These are phyloP conservation scores for Carassius carassius DNA, from an alignment of 2,113 vertebrate genomes.

Conservation along the genomic window DNA sequence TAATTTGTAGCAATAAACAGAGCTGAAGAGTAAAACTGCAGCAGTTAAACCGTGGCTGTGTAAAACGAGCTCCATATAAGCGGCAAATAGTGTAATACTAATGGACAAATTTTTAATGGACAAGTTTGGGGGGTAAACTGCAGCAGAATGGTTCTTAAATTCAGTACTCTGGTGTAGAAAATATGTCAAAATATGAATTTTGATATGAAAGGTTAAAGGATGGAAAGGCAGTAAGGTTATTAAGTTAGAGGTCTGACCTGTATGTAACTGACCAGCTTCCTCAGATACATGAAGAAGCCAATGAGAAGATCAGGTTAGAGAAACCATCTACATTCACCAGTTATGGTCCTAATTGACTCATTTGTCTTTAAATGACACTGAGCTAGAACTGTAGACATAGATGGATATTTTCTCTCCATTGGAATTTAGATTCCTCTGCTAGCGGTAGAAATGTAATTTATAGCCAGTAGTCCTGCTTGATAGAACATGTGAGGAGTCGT, in stretches of 20 bases:
- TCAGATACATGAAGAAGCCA: slow-evolving; percentile 68
- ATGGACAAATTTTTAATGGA: slow-evolving; percentile 81
- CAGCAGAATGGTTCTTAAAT: slow-evolving; percentile 86
- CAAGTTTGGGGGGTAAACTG: slow-evolving; percentile 81
- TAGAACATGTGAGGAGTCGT: slow-evolving; percentile 41
- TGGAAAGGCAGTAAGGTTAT: slow-evolving; percentile 74
- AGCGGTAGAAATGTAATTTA: slow-evolving; percentile 44
- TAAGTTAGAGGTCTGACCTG: slow-evolving; percentile 78
- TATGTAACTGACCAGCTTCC: slow-evolving; percentile 88
- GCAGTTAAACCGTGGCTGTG: not conserved
- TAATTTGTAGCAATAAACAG: not conserved
- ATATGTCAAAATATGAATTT: slow-evolving; percentile 70
- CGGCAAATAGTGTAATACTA: slow-evolving; percentile 81
- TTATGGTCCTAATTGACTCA: slow-evolving; percentile 58
- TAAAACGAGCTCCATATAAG: slow-evolving; percentile 66
- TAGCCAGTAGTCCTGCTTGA: slow-evolving; percentile 54
- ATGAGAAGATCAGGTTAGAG: slow-evolving; percentile 55
- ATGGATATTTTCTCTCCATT: slow-evolving; percentile 36
- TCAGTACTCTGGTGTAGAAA: slow-evolving; percentile 57
- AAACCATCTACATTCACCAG: slow-evolving; percentile 73
- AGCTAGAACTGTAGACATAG: slow-evolving; percentile 54
- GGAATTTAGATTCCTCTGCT: slow-evolving; percentile 39
- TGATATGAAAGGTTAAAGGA: slow-evolving; percentile 75
- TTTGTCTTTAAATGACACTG: slow-evolving; percentile 57
- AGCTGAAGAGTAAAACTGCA: too few species aligned